Conservation (phyloP, 2,797 vertebrate species). For the Poecilia gillii region DNA sequence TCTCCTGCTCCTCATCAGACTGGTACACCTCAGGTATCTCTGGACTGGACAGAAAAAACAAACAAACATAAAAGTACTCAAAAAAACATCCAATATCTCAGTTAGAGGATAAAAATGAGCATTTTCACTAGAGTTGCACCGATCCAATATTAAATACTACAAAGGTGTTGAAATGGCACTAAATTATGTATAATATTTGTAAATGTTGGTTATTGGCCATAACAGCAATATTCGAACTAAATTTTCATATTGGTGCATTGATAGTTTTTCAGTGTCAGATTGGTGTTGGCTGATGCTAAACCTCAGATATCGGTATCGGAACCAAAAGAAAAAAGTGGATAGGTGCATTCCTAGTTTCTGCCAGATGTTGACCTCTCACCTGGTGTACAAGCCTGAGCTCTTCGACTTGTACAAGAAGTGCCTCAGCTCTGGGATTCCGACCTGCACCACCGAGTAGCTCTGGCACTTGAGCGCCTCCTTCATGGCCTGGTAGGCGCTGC, state of each 20-base stretch:
- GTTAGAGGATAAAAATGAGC: background rate
- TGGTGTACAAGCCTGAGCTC: slow-evolving; percentile 97
- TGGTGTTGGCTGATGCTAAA: no score
- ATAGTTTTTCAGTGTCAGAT: no score
- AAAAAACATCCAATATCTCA: background rate
- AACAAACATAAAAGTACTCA: background rate
- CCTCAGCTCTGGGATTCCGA: slow-evolving; percentile 92
- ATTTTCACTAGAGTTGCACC: background rate
- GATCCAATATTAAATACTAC: no score
- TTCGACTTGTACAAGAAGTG: slow-evolving; percentile 99
- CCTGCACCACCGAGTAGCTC: slow-evolving; percentile 88
- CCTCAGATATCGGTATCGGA: no score
- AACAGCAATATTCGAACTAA: no score
- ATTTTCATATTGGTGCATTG: no score
- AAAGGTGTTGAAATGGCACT: no score
- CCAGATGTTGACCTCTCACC: slow-evolving; percentile 74
- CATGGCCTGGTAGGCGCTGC: slow-evolving; percentile 84
- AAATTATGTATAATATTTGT: no score
- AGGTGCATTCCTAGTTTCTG: background rate
- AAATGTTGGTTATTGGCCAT: no score
- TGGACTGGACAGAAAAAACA: slow-evolving; percentile 77
- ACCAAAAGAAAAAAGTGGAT: no score
- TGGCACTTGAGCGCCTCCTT: slow-evolving; percentile 87
- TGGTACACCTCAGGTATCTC: slow-evolving; percentile 89
- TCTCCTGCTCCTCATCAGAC: slow-evolving; percentile 87